Evolutionary conservation across 1,140 invertebrate genomes (phyloP), one percentile per base, ranked within the genome.

Genomic region (Tribolium madens): DNA sequence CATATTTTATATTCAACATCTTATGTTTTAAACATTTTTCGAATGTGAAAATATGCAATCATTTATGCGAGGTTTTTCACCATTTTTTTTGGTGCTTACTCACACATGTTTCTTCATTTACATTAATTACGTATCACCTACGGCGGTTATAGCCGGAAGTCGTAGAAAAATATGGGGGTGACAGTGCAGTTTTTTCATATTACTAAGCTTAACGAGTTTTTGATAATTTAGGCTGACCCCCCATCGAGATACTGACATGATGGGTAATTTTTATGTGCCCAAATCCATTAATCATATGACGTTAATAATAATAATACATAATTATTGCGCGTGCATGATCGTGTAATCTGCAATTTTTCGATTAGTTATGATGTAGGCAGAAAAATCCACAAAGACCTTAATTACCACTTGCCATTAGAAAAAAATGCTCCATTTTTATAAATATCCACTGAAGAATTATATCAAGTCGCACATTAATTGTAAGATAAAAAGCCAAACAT

Each of bases 31-130:
- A 60, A 60, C 53, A 60, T 60, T 60, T 64, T 64, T 64, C 26
- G 26, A 64, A 64, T 64, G 57, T 42, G 57, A 64, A 64, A 64
- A 64, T 64, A 64, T 64, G 57, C 57, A 64, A 12, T n/a, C n/a
- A n/a, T n/a, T n/a, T n/a, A n/a, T n/a, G 9, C 10, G 1, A 10
- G 36, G 36, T 42, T 42, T 42, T 42, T 42, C 36, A 42, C 36
- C 36, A 7, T 4, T 42, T 42, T n/a, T 42, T 42, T 42, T 42
- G 36, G 36, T 9, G 36, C 9, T 42, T 42, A 42, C 36, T 42
- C 36, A 42, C n/a, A 42, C 36, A 42, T 42, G 36, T 42, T 9
- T n/a, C n/a, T 42, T 10, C 7, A 42, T 42, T 42, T 42, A n/a
- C 36, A 42, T 42, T 4, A 42, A 42, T 42, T 42, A 42, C 6